Base-by-base conservation (phyloP, 1,140 invertebrate genomes). In the Brachionus paranguensis region DNA sequence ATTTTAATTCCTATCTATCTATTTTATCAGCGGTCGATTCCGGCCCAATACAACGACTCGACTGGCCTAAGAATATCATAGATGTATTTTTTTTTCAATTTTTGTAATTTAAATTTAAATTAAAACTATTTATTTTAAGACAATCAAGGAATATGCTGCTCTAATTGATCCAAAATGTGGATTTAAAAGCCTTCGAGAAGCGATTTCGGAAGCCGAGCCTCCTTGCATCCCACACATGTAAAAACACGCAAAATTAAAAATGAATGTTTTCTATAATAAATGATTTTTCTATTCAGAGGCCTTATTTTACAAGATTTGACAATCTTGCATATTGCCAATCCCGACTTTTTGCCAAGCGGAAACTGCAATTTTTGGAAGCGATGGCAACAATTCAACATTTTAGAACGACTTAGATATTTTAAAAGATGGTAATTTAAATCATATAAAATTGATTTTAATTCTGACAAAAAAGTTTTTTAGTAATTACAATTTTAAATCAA, bases 211-310 rank as follows among this genome's bases (percentile, higher is more conserved):
- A 88, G 96, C 96, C 11, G 93, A 95, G 87, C 95, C 97, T 29
- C 97, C 97, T 29, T 98, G 96, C 89, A 98, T 99, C 90, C 97
- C 97, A 27, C 99, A 99, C 88, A 96, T 99, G 96, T 97, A 91
- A 92, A 93, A 92, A 17, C 11, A 14, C 2, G 55, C 3, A 74
- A 29, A 33, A 53, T 78, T 74, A 41, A 29, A 60, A 83, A 33
- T 29, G 43, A 50, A 53, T 43, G 27, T 68, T 70, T 33, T 20
- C 8, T 53, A 81, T 41, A 70, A 78, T 85, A 85, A 85, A 88
- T 43, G 43, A 84, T 87, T 92, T 91, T 87, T 47, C 11, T 47
- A 47, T 89, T 84, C 91, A 99, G 96, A 88, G 97, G 97, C 72
- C 91, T 99, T 60, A 96, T 99, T 79, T 92, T 99, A 53, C 97